Percentiles rank a stretch among this genome's conserved stretches.
Conservation (phyloP, 2,888 invertebrate species). For the Chironomus tentans region DNA sequence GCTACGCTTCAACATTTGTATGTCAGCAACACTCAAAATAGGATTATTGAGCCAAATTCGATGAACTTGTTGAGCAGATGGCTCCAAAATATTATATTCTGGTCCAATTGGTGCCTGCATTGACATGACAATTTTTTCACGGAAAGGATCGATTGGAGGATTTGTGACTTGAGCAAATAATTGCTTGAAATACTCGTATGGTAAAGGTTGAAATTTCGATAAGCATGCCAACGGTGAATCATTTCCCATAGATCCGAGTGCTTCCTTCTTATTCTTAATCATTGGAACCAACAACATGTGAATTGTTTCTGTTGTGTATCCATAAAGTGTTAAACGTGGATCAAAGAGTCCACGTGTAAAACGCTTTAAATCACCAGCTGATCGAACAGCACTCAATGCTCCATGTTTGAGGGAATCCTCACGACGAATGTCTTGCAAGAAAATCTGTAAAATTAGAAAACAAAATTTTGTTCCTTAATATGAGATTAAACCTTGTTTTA, state of each 20-base stretch:
- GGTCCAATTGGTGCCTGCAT: conserved; percentile 95
- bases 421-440: conserved; percentile 67
- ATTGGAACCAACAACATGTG: conserved; percentile 90
- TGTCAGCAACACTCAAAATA: conserved; percentile 81
- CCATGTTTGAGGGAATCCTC: conserved; percentile 45
- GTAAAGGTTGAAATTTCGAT: conserved; percentile 86
- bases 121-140: conserved; percentile 98
- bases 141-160: conserved; percentile 98
- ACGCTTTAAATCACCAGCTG: conserved; percentile 37
- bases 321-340: conserved; percentile 78
- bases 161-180: conserved; percentile 99
- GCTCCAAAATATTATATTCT: conserved; percentile 86
- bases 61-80: conserved; percentile 76
- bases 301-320: conserved; percentile 92
- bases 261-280: conserved; percentile 94
- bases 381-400: conserved; percentile 34
- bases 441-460: conserved; percentile 49
- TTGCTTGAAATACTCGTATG: conserved; percentile 98
- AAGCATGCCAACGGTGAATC: conserved; percentile 96
- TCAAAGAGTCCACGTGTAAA: conserved; percentile 57
- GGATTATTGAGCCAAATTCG: conserved; percentile 91
- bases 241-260: conserved; percentile 98
- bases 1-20: conserved; percentile 77
- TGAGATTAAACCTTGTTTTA: neutral
- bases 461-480: neutral